Evolutionary conservation across 2,113 vertebrate species (phyloP), one percentile per base, ranked within the genome.

Genomic region (Crypturellus undulatus): DNA sequence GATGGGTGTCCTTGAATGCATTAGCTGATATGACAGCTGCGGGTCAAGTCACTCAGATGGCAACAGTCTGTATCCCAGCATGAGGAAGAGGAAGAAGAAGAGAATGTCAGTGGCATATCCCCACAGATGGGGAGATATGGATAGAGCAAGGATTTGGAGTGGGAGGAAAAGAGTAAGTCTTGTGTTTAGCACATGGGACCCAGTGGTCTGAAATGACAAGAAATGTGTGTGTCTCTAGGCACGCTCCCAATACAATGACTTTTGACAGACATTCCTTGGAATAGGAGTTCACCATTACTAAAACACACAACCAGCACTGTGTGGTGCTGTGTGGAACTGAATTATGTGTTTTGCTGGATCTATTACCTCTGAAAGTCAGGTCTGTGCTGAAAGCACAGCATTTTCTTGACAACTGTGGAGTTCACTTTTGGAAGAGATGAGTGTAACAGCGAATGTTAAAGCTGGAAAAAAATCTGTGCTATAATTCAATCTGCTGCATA

Each of bases 371-470:
- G 51, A 79, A 89, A 84, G 24, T 77, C 49, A 92, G 60, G 51
- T 7, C 12, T 63, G 54, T 94, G 59, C 81, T 91, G 81, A 71
- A 89, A 25, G 12, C 25, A 73, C 30, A 21, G 21, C 47, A 85
- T 95, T 91, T 91, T 89, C 56, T 67, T 85, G 70, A 85, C 79
- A 85, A 47, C n/a, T 94, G 45, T 8, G 13, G 67, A 89, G 93
- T 87, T 87, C 5, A 10, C 6, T 67, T 72, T 89, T 91, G 71
- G 52, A 85, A 93, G 60, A 52, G 64, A 52, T 32, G 87, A 84
- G 84, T 89, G 58, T 77, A 77, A 40, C 5, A 79, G 5, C 30
- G 36, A 84, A 84, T 54, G 8, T 72, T 87, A 87, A 65, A 89
- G 34, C 43, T 72, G 54, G 62, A 79, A 54, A 89, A 49, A 58